phyloP scores from a whole-genome alignment of 2,888 invertebrate species.

The Plutella xylostella region DNA sequence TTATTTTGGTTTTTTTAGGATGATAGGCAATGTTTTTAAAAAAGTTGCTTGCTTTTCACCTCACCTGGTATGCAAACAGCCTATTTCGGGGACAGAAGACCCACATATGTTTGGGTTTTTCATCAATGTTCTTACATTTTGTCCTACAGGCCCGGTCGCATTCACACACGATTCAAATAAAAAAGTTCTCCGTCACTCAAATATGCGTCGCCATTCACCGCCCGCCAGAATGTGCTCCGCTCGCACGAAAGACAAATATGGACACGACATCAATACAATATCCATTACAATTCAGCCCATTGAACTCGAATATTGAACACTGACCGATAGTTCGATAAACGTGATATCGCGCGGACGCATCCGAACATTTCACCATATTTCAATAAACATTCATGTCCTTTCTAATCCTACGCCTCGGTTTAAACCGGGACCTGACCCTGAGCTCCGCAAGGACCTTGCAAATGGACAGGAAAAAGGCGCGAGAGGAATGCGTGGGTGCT shows the following conservation, averaged over 20 bases:
- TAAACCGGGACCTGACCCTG: no score
- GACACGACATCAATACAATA: no score
- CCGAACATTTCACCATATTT: neutral
- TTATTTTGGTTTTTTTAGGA: no score
- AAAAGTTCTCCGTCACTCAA: slow-evolving; percentile 68
- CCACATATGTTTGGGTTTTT: slow-evolving; percentile 2
- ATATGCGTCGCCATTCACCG: slow-evolving; percentile 66
- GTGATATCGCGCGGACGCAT: neutral
- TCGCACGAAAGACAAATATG: slow-evolving; percentile 32
- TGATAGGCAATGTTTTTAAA: no score
- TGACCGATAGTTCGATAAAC: neutral
- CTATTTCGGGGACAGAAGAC: no score
- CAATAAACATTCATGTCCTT: slow-evolving; percentile 33
- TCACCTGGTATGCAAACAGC: neutral
- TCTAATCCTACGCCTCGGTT: slow-evolving; percentile 29
- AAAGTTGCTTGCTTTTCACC: no score
- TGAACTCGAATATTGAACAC: neutral
- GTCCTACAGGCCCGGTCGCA: slow-evolving; percentile 44
- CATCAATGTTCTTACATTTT: slow-evolving; percentile 24
- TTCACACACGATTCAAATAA: slow-evolving; percentile 70
- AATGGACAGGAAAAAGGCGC: slow-evolving; percentile 71
- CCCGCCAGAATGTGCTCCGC: slow-evolving; percentile 54
- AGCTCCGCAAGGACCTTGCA: slow-evolving; percentile 63
- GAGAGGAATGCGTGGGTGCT: slow-evolving; percentile 65
- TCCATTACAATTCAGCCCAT: slow-evolving; percentile 2